Conservation (phyloP, 2,888 invertebrate genomes). For the Camptogramma bilineatum region DNA sequence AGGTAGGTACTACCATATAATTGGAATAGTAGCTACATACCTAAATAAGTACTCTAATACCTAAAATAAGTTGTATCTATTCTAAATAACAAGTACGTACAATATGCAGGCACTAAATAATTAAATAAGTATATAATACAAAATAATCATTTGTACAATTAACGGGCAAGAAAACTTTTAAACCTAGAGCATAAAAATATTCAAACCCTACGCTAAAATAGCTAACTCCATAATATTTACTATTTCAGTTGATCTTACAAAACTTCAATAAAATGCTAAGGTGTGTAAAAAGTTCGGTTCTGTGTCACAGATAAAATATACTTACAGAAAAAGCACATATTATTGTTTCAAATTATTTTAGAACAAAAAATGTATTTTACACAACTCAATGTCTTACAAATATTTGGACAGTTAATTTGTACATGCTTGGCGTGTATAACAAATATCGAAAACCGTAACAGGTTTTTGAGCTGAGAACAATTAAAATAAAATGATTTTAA, state of each 20-base stretch:
- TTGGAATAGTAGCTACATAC: neutral
- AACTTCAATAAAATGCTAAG: neutral
- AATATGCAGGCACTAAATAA: neutral
- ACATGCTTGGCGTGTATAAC: too few species aligned
- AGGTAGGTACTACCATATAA: neutral
- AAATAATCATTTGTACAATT: conserved; percentile 5
- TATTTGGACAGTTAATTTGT: too few species aligned
- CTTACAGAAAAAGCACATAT: too few species aligned
- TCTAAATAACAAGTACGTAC: neutral
- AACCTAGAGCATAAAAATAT: neutral
- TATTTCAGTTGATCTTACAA: neutral
- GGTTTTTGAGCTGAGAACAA: neutral
- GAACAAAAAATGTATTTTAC: too few species aligned
- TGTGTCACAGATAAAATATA: too few species aligned
- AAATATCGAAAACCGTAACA: too few species aligned
- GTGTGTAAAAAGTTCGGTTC: neutral
- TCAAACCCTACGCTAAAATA: neutral
- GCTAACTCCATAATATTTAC: neutral
- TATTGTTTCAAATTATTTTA: too few species aligned
- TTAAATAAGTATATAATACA: conserved; percentile 10
- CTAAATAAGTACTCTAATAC: too few species aligned
- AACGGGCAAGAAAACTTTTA: conserved; percentile 17
- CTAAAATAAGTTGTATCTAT: too few species aligned
- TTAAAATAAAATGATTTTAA: neutral
- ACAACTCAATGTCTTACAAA: too few species aligned